A percentile compares a stretch with the other conserved stretches of the same genome.
Evolutionary conservation across 2,797 vertebrate species (phyloP).

Genomic region (Fistularia commersonii): DNA sequence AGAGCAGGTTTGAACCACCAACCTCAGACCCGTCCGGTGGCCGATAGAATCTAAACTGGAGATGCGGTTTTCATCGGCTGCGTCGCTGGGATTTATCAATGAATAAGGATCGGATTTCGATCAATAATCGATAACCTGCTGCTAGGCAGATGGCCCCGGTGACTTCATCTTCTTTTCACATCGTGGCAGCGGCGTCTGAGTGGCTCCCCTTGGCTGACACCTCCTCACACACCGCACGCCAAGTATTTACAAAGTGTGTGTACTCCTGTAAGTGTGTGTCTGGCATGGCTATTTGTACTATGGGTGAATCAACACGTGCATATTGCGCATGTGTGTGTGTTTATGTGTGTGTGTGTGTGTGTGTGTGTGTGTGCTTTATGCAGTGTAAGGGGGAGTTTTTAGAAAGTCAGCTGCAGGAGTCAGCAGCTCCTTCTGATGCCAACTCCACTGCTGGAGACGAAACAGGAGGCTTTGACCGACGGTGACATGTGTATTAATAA

Average conservation of each 20-base stretch:
- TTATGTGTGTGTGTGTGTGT: constrained; percentile 24
- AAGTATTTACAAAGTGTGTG: constrained; percentile 59
- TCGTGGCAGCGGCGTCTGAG: constrained; percentile 63
- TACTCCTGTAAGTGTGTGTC: constrained; percentile 46
- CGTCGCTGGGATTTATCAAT: too few relatives aligned
- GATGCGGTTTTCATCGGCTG: too few relatives aligned
- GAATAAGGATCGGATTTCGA: too few relatives aligned
- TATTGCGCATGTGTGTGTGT: too few relatives aligned
- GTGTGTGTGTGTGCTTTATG: too few relatives aligned
- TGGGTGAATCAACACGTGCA: constrained; percentile 45
- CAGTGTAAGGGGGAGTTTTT: constrained; percentile 53
- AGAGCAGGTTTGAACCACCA: neutral
- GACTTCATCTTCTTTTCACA: too few relatives aligned
- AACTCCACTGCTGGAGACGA: constrained; percentile 43
- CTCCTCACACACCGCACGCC: constrained; percentile 41
- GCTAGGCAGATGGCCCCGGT: too few relatives aligned
- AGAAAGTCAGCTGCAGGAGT: constrained; percentile 46
- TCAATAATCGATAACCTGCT: too few relatives aligned
- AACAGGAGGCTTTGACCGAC: constrained; percentile 30
- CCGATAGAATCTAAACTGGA: too few relatives aligned
- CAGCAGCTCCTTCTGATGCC: constrained; percentile 46
- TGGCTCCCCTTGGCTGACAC: constrained; percentile 55
- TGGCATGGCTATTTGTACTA: constrained; percentile 19
- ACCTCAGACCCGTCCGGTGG: neutral
- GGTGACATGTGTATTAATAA: constrained; percentile 20